phyloP scores from a whole-genome alignment of 2,797 vertebrate species.

The Parauchenoglanis punctatus region DNA sequence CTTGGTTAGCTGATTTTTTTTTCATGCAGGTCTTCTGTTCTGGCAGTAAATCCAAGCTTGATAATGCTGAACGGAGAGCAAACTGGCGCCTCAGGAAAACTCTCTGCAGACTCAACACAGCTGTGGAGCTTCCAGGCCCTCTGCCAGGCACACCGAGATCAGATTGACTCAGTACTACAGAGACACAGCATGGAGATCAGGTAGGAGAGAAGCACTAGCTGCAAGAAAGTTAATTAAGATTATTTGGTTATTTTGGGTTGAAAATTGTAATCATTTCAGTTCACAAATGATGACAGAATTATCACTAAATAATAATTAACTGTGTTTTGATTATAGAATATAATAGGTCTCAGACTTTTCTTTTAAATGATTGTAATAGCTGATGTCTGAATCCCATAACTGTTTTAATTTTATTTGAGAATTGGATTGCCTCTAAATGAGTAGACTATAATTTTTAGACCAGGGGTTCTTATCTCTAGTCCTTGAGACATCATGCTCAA shows the following conservation, averaged over 20 bases:
- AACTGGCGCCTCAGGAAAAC: slow-evolving; percentile 55
- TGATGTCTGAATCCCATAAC: background rate
- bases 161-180: slow-evolving; percentile 70
- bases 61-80: slow-evolving; percentile 73
- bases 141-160: slow-evolving; percentile 81
- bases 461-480: background rate
- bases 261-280: background rate
- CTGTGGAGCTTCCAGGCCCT: slow-evolving; percentile 74
- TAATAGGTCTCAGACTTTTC: background rate
- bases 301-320: background rate
- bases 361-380: background rate
- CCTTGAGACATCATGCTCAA: background rate
- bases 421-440: background rate
- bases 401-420: background rate
- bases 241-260: background rate
- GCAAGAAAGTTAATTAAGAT: background rate
- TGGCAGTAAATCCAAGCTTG: slow-evolving; percentile 74
- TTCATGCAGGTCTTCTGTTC: slow-evolving; percentile 73
- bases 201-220: slow-evolving; percentile 5
- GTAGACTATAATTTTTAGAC: background rate
- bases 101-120: slow-evolving; percentile 60
- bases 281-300: background rate
- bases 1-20: slow-evolving; percentile 20
- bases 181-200: slow-evolving; percentile 61
- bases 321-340: background rate